These are phyloP conservation scores for Mus spretus DNA, from an alignment of 2,797 vertebrate genomes.

Conservation along the genomic window DNA sequence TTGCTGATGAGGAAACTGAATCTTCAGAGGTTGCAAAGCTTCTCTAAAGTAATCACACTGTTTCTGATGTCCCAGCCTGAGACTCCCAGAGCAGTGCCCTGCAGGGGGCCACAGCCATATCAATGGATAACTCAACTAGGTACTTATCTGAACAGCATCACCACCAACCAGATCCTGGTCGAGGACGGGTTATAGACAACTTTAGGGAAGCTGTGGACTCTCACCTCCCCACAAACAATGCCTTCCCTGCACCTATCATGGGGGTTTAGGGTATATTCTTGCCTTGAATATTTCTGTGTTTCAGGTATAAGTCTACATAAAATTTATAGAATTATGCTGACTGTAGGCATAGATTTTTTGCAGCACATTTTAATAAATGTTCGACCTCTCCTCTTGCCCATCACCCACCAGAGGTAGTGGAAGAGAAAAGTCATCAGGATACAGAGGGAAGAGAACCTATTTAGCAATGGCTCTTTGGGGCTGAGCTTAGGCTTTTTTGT, in stretches of 20 bases:
- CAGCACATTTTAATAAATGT: not conserved
- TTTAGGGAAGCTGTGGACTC: not conserved
- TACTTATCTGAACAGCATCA: not conserved
- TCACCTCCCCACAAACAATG: not conserved
- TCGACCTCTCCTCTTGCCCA: not conserved
- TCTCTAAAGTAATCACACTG: not conserved
- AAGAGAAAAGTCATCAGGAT: not conserved
- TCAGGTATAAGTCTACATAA: not conserved
- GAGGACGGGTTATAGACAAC: not conserved
- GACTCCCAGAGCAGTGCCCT: not conserved
- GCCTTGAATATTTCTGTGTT: not conserved
- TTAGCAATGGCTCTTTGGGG: too few species aligned
- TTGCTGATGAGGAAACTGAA: constrained; percentile 30
- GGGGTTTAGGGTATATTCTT: not conserved
- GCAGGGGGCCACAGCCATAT: too few species aligned
- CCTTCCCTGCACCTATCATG: not conserved
- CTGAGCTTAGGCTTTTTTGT: too few species aligned
- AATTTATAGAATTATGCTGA: not conserved
- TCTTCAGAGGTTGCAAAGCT: not conserved
- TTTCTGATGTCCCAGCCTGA: not conserved
- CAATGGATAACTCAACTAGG: not conserved
- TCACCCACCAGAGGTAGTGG: not conserved
- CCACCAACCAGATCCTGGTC: not conserved
- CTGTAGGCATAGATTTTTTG: not conserved
- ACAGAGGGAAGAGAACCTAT: too few species aligned